phyloP scores from a whole-genome alignment of 53 echinoderm and acorn worm genomes.

The Echinarachnius parma region DNA sequence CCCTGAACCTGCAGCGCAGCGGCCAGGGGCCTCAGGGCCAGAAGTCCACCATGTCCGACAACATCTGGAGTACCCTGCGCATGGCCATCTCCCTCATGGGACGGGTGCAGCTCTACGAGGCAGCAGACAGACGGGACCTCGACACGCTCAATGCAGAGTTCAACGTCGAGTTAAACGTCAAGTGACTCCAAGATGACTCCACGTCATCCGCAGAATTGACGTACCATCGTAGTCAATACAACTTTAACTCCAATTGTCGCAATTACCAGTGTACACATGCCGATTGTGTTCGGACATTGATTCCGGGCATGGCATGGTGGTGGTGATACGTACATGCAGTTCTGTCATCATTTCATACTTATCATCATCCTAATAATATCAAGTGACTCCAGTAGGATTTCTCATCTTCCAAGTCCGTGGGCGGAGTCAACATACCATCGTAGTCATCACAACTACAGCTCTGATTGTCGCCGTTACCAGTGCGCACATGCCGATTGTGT shows the following conservation, averaged over 20 bases:
- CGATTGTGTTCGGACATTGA: constrained; percentile 13
- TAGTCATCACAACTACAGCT: no score
- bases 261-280: constrained; percentile 25
- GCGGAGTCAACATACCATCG: no score
- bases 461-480: constrained; percentile 15
- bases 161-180: constrained; percentile 46
- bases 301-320: constrained; percentile 61
- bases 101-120: constrained; percentile 68
- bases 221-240: no score
- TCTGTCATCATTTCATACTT: no score
- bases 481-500: constrained; percentile 39
- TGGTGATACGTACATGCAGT: constrained; percentile 30
- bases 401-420: no score
- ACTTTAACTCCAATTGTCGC: no score
- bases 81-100: constrained; percentile 94
- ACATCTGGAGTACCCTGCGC: constrained; percentile 94
- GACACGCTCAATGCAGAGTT: constrained; percentile 65
- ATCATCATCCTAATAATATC: no score
- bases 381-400: no score
- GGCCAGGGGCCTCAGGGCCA: constrained; percentile 82
- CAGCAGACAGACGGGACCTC: constrained; percentile 74
- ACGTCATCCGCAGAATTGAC: no score
- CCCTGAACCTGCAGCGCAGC: constrained; percentile 82
- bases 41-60: constrained; percentile 80
- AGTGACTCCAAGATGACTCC: no score